Evolutionary conservation across 2,113 vertebrate species (phyloP), one percentile per base, ranked within the genome.

Genomic region (Oxyruncus cristatus): DNA sequence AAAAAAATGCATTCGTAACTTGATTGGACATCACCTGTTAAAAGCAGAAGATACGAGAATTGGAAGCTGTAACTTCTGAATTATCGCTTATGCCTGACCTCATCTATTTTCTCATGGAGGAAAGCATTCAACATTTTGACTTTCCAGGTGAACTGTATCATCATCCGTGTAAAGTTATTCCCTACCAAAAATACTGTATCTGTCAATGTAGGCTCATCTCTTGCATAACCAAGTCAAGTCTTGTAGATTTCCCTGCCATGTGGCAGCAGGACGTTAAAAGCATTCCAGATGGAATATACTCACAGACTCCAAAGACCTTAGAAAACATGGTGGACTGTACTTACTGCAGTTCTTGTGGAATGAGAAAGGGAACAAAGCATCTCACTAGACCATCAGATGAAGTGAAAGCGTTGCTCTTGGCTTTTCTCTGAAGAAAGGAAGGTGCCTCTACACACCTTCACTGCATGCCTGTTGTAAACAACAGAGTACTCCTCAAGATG

Each of bases 251-350:
- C 30, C 33, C 14, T 50, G 35, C 18, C 9, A 2, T 33, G n/a
- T 65, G 16, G 20, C n/a, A 86, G 50, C n/a, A 66, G 15, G 8
- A 19, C 0, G 0, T 85, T 76, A 59, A 66, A 74, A 80, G 21
- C 44, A 33, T 81, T 90, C 30, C 24, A 33, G 12, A 15, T n/a
- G 11, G 26, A 65, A 61, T 75, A 30, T 22, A 42, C 23, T 86
- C 0, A 0, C 32, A 55, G 32, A 66, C 16, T 12, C 0, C 1
- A 53, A 81, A 53, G 44, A 32, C 10, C 16, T 71, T 27, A 42
- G 58, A 76, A 65, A 53, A 22, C 5, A 6, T 6, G 11, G 8
- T 30, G 7, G 27, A 66, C 46, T 76, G 24, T 47, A 59, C 20
- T 81, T 75, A 59, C 27, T 82, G 50, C 17, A 55, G 23, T 61